Evolutionary conservation across 2,888 invertebrate genomes (phyloP).

Genomic region (Papilio gigon): DNA sequence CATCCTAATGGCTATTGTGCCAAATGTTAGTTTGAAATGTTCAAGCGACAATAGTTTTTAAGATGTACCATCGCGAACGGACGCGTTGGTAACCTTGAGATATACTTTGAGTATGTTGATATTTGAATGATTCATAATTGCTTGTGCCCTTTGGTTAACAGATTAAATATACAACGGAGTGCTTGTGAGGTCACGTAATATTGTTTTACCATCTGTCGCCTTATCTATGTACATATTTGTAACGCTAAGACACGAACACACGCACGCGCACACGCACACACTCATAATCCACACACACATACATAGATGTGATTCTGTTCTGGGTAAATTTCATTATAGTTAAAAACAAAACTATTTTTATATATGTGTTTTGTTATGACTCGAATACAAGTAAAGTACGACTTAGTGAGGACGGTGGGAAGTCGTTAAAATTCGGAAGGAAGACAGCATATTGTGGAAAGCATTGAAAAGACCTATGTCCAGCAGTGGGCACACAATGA

Average conservation of each 20-base stretch:
- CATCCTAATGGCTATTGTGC: no score
- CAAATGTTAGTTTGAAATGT: no score
- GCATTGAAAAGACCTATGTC: no score
- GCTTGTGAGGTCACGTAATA: constrained; percentile 25
- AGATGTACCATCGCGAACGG: no score
- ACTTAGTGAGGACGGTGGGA: no score
- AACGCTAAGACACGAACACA: background rate
- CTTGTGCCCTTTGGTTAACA: constrained; percentile 21
- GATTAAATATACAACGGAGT: constrained; percentile 24
- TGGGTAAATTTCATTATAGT: background rate
- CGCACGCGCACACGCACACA: background rate
- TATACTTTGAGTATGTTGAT: background rate
- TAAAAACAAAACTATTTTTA: background rate
- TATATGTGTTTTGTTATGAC: no score
- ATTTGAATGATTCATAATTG: constrained; percentile 26
- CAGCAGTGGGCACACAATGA: no score
- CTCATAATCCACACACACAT: background rate
- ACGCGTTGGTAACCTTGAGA: constrained; percentile 6
- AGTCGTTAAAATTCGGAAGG: no score
- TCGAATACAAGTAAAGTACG: no score
- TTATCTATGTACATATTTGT: constrained; percentile 29
- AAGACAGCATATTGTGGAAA: no score
- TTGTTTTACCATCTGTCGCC: constrained; percentile 30
- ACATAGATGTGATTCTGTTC: background rate
- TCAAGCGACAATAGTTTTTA: no score